Evolutionary conservation across 1,140 invertebrate species (phyloP), one percentile per base, ranked within the genome.

Genomic region (Drosophila sproati): DNA sequence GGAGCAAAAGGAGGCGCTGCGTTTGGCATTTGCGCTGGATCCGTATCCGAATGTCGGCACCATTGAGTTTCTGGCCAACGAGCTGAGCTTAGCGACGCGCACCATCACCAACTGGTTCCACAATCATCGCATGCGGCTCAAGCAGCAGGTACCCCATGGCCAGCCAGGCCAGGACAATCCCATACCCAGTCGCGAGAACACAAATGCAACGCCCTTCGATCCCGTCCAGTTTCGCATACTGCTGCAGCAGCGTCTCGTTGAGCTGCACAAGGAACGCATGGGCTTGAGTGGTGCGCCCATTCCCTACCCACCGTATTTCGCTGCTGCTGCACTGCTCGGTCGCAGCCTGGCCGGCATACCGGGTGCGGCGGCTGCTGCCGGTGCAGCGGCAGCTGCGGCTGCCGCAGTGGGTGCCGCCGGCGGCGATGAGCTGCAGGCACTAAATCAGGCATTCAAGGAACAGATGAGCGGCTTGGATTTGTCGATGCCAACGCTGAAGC

Each of bases 41-140:
- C 98, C 98, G 0, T 99, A 99, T 92, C 99, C 99, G 0, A 98
- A 98, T 91, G 96, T 98, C 72, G 96, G 96, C 4, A 98, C 98
- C 29, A 99, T 99, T 45, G 98, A 99, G 92, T 98, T 98, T 81
- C 94, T 99, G 55, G 98, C 98, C 6, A 95, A 95, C 12, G 98
- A 99, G 92, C 93, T 99, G 5, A 96, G 95, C 8, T 93, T 99
- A n/a, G 98, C 98, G 1, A 96, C 98, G 7, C 95, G 98, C 76
- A 99, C 98, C 43, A 99, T 99, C 69, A 98, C 98, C 12, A 99
- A 99, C 92, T 99, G 98, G 98, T 99, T 99, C 94, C 98, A 99
- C 93, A 99, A 99, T 93, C 98, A 99, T 93, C 95, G 98, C 63
- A 99, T 99, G 98, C 95, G 99, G 59, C 94, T 99, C 87, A 99